Evolutionary conservation across 2,797 vertebrate species (phyloP), one percentile per base, ranked within the genome.

Genomic region (Sebastes aleutianus): DNA sequence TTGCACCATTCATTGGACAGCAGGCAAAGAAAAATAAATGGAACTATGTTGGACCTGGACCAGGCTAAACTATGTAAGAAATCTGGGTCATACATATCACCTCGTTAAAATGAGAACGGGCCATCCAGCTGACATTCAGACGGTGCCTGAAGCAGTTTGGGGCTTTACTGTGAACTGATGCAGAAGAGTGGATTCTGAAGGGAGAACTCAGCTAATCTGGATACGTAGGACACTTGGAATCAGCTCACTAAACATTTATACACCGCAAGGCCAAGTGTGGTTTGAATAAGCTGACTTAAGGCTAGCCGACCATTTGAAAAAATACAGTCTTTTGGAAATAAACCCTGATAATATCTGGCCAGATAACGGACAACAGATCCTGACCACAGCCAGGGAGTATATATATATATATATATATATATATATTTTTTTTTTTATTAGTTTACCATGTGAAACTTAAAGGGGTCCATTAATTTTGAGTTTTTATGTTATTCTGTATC

Each of bases 121-220:
- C 91, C 82, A 87, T 91, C 86, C 90, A 91, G 81, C 83, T 93
- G 93, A 93, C 91, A 94, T 93, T 94, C 89, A 92, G 92, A 92
- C 85, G 80, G 57, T 1, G 92, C 92, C 89, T 67, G 64, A 10
- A 84, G 92, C 90, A 32, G 62, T 79, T 87, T 87, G 84, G 82
- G 83, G 90, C 90, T 79, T 86, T 80, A 84, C 84, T 87, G 91
- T 94, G 89, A 91, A 94, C 82, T 92, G 89, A 94, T 91, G 92
- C 92, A 92, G 91, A 94, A 93, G 88, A 93, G 85, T 69, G 71
- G 82, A 87, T 91, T 89, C 88, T 85, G 78, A 87, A 83, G 81
- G 82, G 80, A 89, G 75, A 83, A 71, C 76, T 89, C 80, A 8
- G 47, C 29, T 53, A 85, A 85, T 88, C 78, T 87, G 86, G 74